These are phyloP conservation scores for Masnerella sp. DNA, from an alignment of 2,888 invertebrate species.

Conservation along the genomic window DNA sequence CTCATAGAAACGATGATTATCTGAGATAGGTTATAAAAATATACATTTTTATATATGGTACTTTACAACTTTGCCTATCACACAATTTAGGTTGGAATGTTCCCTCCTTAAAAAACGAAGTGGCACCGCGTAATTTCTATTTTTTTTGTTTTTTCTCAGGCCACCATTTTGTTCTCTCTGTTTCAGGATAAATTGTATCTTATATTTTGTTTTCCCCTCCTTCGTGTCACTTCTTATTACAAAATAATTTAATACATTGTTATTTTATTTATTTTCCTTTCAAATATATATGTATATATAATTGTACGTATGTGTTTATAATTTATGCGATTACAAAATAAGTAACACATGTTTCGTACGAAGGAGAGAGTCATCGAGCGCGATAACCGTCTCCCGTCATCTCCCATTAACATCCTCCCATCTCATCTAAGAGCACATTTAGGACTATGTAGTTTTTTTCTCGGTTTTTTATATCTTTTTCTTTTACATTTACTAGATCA, in stretches of 20 bases:
- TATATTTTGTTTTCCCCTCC: conserved; percentile 24
- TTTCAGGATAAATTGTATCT: conserved; percentile 35
- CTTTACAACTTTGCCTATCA: conserved; percentile 59
- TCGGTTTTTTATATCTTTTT: conserved; percentile 9
- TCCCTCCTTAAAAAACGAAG: conserved; percentile 54
- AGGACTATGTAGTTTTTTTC: conserved; percentile 42
- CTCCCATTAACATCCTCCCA: conserved; percentile 18
- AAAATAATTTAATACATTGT: conserved; percentile 42
- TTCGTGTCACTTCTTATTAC: conserved; percentile 32
- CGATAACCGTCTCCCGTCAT: conserved; percentile 26
- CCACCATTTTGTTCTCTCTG: conserved; percentile 42
- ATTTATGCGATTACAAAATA: conserved; percentile 50
- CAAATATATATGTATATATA: background rate
- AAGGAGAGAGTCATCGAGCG: conserved; percentile 24
- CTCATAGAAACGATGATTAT: conserved; percentile 59
- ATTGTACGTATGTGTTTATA: conserved; percentile 27
- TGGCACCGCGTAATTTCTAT: conserved; percentile 35
- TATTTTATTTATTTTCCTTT: conserved; percentile 9
- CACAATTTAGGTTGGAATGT: conserved; percentile 57
- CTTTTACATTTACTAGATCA: conserved; percentile 49
- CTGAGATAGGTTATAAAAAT: conserved; percentile 60
- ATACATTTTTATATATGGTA: conserved; percentile 55
- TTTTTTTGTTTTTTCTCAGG: conserved; percentile 42
- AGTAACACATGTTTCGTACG: conserved; percentile 49
- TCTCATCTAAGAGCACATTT: conserved; percentile 52